Evolutionary conservation across 1,140 invertebrate genomes (phyloP).

Genomic region (Lethrus apterus): DNA sequence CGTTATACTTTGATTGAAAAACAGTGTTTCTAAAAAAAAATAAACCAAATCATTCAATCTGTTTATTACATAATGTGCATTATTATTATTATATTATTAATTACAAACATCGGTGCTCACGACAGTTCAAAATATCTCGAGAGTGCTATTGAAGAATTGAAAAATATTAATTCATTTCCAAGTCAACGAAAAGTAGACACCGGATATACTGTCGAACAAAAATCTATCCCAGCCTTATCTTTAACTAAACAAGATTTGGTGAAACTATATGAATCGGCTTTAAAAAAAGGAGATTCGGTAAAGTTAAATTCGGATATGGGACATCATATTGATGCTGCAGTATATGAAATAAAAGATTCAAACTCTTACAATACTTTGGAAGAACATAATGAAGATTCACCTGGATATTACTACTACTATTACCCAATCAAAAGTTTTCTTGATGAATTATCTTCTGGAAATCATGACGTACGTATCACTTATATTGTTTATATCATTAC

Average conservation of each 20-base stretch:
- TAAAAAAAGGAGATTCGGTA: conserved; percentile 34
- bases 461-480: conserved; percentile 7
- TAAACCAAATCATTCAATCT: conserved; percentile 14
- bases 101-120: conserved; percentile 17
- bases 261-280: conserved; percentile 32
- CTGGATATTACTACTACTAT: conserved; percentile 39
- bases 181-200: conserved; percentile 7
- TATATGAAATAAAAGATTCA: conserved; percentile 31
- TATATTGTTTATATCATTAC: neutral
- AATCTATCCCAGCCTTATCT: conserved; percentile 26
- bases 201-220: conserved; percentile 15
- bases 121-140: conserved; percentile 34
- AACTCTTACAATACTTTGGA: conserved; percentile 6
- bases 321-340: conserved; percentile 26
- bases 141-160: conserved; percentile 35
- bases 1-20: conserved; percentile 2
- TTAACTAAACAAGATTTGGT: conserved; percentile 35
- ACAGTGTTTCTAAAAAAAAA: neutral
- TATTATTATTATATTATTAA: conserved; percentile 18
- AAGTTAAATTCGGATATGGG: conserved; percentile 27
- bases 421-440: conserved; percentile 39
- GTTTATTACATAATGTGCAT: conserved; percentile 1
- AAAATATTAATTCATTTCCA: conserved; percentile 23
- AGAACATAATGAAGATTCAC: conserved; percentile 2
- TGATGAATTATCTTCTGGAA: conserved; percentile 27